Conservation (phyloP, 1,140 invertebrate genomes). For the Orchestia grillus region DNA sequence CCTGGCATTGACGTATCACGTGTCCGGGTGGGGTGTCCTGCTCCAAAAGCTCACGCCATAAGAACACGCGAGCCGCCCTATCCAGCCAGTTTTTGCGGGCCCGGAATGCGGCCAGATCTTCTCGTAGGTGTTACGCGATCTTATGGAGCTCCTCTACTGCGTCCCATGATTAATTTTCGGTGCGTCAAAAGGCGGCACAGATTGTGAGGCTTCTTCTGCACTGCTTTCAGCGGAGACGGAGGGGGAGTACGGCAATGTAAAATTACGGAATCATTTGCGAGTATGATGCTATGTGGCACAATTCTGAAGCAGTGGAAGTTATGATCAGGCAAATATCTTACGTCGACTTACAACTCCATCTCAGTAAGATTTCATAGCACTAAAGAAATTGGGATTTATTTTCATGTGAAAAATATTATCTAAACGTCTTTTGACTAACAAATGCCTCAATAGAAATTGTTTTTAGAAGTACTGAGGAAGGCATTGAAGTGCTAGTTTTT, state of each 20-base stretch:
- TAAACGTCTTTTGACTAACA: background rate
- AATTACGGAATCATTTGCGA: background rate
- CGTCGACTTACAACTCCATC: background rate
- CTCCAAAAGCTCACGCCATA: background rate
- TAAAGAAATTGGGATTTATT: background rate
- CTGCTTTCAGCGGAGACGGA: background rate
- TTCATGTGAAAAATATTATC: background rate
- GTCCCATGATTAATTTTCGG: slow-evolving; percentile 36
- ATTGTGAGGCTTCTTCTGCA: background rate
- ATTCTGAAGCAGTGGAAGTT: background rate
- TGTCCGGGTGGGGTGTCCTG: background rate
- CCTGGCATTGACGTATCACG: background rate
- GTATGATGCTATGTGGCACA: background rate
- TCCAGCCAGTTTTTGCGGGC: slow-evolving; percentile 2
- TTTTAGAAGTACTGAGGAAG: background rate
- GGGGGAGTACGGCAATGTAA: background rate
- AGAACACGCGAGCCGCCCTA: background rate
- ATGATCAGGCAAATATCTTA: background rate
- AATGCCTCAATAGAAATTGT: background rate
- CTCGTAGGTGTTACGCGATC: slow-evolving; percentile 42
- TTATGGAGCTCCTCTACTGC: background rate
- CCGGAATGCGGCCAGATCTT: slow-evolving; percentile 27
- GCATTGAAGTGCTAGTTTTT: too few species aligned
- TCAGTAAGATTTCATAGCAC: background rate
- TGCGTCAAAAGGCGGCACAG: slow-evolving; percentile 29